Conservation (phyloP, 2,888 invertebrate genomes). For the Choristoneura rosaceana region DNA sequence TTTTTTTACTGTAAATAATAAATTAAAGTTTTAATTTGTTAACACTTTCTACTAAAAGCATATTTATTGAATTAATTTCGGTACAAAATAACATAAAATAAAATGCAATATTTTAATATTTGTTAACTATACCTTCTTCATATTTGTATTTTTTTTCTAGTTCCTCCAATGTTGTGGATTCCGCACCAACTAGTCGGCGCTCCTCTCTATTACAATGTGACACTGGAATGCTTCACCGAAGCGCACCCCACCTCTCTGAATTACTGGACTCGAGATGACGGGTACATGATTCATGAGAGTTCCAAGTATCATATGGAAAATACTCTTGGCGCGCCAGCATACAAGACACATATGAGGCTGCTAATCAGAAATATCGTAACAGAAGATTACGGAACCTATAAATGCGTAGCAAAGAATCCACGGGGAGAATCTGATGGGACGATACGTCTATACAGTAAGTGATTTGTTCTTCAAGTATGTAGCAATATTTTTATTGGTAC, state of each 20-base stretch:
- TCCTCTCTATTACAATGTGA: slow-evolving; percentile 92
- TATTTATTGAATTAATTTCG: too few species aligned
- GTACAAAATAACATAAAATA: too few species aligned
- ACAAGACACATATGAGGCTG: slow-evolving; percentile 95
- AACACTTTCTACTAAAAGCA: too few species aligned
- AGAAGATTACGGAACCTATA: slow-evolving; percentile 94
- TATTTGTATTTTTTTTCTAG: slow-evolving; percentile 75
- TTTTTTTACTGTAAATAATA: slow-evolving; percentile 44
- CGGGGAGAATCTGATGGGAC: slow-evolving; percentile 96
- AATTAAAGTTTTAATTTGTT: too few species aligned
- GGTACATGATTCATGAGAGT: slow-evolving; percentile 95
- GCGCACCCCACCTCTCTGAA: slow-evolving; percentile 96
- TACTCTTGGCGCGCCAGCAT: slow-evolving; percentile 88
- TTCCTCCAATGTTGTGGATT: slow-evolving; percentile 96
- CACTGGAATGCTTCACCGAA: slow-evolving; percentile 95
- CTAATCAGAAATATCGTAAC: slow-evolving; percentile 91
- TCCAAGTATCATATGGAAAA: slow-evolving; percentile 92
- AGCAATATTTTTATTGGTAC: neutral
- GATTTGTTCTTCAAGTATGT: neutral
- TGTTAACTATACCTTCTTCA: neutral
- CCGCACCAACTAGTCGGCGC: slow-evolving; percentile 96
- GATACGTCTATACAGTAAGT: slow-evolving; percentile 95
- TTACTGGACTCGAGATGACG: slow-evolving; percentile 95
- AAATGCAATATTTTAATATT: too few species aligned
- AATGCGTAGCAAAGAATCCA: slow-evolving; percentile 95